Percentiles rank a stretch among this genome's conserved stretches.
Conservation (phyloP, 2,113 vertebrate species). For the Halcyon malimbica region DNA sequence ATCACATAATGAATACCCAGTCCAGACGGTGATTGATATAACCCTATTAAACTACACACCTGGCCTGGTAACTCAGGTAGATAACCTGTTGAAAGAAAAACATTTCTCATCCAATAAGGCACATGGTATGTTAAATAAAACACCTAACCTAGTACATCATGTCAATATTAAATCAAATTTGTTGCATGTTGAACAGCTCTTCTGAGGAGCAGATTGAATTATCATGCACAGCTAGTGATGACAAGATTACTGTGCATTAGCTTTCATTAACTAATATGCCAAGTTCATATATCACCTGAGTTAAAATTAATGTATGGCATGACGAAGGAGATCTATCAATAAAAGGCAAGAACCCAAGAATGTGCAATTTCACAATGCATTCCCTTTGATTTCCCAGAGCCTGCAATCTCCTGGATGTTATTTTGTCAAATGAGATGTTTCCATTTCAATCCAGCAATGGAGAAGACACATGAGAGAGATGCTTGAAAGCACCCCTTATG, state of each 20-base stretch:
- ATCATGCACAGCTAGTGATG: constrained; percentile 50
- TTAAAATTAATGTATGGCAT: neutral
- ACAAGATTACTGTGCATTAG: constrained; percentile 36
- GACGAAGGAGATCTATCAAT: neutral
- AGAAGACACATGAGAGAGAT: neutral
- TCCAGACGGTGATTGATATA: neutral
- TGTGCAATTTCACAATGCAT: neutral
- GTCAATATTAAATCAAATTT: constrained; percentile 46
- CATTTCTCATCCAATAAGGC: constrained; percentile 42
- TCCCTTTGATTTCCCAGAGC: neutral
- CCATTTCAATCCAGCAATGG: neutral
- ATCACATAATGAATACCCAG: neutral
- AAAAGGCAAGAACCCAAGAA: constrained; percentile 31
- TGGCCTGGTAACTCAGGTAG: neutral
- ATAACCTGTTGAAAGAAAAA: constrained; percentile 21
- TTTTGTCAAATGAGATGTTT: neutral
- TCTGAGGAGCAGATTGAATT: constrained; percentile 42
- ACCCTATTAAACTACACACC: neutral
- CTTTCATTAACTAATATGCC: constrained; percentile 45
- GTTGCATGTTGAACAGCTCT: constrained; percentile 30
- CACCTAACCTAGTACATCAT: constrained; percentile 44
- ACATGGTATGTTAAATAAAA: constrained; percentile 37
- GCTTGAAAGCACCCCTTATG: neutral
- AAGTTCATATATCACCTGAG: constrained; percentile 52
- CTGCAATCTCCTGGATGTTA: neutral